These are phyloP conservation scores for Smithornis capensis DNA, from an alignment of 2,113 vertebrate species.

Conservation along the genomic window DNA sequence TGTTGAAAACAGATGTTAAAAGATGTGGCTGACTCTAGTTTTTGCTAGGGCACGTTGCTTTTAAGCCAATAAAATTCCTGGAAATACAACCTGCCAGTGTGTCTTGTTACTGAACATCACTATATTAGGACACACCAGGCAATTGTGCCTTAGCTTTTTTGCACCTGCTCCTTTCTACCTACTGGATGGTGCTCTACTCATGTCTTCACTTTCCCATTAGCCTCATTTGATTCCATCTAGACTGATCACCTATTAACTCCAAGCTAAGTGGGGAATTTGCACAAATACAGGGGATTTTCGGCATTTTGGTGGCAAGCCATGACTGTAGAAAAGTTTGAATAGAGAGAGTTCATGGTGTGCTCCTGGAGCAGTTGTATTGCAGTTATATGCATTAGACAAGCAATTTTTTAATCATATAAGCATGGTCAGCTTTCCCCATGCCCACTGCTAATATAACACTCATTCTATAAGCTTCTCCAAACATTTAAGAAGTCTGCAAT, in stretches of 20 bases:
- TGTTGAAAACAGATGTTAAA: background rate
- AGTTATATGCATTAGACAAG: background rate
- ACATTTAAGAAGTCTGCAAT: constrained; percentile 52
- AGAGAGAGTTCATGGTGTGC: background rate
- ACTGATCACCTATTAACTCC: background rate
- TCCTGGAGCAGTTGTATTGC: background rate
- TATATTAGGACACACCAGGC: background rate
- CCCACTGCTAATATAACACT: constrained; percentile 30
- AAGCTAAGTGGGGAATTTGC: background rate
- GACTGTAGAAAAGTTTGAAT: background rate
- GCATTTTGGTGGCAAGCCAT: background rate
- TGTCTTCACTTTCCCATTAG: background rate
- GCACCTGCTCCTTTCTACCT: background rate
- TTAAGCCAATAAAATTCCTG: background rate
- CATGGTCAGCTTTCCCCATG: constrained; percentile 17
- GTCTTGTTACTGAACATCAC: background rate
- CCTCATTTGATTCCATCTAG: background rate
- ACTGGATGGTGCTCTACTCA: background rate
- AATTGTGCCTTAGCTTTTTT: background rate
- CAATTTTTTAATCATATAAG: constrained; percentile 16
- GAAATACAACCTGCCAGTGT: background rate
- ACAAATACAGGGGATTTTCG: background rate
- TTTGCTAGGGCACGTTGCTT: background rate
- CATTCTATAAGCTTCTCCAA: constrained; percentile 49
- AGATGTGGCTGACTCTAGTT: background rate